Evolutionary conservation across 1,140 invertebrate genomes (phyloP), one percentile per base, ranked within the genome.

Genomic region (Penaeus japonicus): DNA sequence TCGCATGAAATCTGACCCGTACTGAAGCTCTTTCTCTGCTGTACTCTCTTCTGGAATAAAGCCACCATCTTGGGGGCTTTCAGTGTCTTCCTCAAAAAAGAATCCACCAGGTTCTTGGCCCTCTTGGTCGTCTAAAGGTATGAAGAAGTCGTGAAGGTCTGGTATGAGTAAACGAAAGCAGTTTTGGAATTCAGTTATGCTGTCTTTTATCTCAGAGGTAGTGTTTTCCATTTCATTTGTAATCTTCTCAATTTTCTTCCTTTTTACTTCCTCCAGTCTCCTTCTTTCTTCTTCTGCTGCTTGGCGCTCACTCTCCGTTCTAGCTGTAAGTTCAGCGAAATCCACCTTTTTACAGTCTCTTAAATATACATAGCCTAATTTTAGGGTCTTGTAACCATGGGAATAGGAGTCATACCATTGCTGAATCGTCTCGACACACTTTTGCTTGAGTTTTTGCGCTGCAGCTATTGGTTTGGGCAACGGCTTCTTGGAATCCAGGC

Each of bases 111-210:
- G 17, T 65, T 53, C 55, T 47, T 80, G 77, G 18, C 12, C 15
- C 0, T 87, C 85, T 73, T 90, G 79, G 70, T 83, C 84, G 82
- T 83, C 35, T 32, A 90, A 27, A 47, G 84, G 84, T 54, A 90
- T 89, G 57, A 90, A 90, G 84, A 90, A 90, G 32, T 90, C 84
- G 57, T 89, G 81, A 47, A 90, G 77, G 84, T 90, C 90, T 83
- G 90, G 90, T n/a, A 90, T 90, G 5, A 90, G 32, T 5, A 90
- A 53, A 47, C 84, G 87, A 53, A 90, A 90, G 32, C 86, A 89
- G 39, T 90, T 90, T 22, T 78, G 85, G 65, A 90, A 90, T 57
- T 89, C 79, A 18, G 75, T 53, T 65, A 89, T 62, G 55, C 59
- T 78, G 80, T 84, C 82, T 65, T 85, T 70, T 84, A 90, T 79